Conservation (phyloP, 2,888 invertebrate genomes). For the Harpagoxenus sublaevis region DNA sequence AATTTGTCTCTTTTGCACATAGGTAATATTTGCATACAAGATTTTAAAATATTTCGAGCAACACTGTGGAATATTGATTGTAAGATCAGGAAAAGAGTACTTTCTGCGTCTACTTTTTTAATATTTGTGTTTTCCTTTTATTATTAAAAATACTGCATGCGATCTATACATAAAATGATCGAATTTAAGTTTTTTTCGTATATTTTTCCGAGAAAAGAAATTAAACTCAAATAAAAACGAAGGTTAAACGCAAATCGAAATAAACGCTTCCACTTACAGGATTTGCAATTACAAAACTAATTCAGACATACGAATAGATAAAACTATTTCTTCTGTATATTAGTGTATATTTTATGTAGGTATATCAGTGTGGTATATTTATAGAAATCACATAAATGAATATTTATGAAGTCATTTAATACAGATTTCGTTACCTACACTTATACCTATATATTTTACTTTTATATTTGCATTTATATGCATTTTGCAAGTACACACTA, state of each 20-base stretch:
- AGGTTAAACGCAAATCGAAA: not conserved
- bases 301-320: not conserved
- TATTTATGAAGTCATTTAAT: not conserved
- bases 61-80: not conserved
- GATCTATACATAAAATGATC: not conserved
- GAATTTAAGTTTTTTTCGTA: not conserved
- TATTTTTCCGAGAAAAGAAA: not conserved
- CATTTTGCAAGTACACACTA: not conserved
- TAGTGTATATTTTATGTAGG: not conserved
- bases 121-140: not conserved
- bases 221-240: not conserved
- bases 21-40: not conserved
- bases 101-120: not conserved
- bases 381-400: not conserved
- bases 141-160: not conserved
- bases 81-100: not conserved
- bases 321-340: not conserved
- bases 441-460: not conserved
- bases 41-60: not conserved
- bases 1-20: not conserved
- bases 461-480: not conserved
- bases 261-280: not conserved
- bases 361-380: not conserved
- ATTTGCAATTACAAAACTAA: not conserved
- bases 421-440: not conserved